Base-by-base conservation (phyloP, 2,888 invertebrate species). In the Timema podura region DNA sequence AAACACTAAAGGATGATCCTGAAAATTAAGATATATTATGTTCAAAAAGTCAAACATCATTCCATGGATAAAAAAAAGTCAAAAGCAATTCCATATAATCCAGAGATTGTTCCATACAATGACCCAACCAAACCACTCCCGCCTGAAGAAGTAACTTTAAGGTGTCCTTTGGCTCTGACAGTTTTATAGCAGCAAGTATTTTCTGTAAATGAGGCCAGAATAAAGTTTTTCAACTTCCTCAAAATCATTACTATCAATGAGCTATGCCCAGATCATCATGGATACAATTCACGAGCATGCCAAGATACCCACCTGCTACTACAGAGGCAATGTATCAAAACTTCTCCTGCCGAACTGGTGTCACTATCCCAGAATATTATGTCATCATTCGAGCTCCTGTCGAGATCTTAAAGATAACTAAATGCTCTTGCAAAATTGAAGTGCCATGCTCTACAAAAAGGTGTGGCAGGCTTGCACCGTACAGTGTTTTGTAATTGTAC, bases 221-320 rank as follows among this genome's bases (percentile, higher is more conserved):
- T 16, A 54, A 54, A 6, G 16, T 13, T 15, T 10, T 54, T 54
- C 16, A 54, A 54, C 6, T 54, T 54, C 54, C 54, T 54, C 54
- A 54, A 54, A 54, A 10, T 15, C 54, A 54, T 54, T 7, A 6
- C 16, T 54, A 15, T 54, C 54, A 54, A 10, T 10, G 54, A 7
- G 54, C 5, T 54, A 54, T 54, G 10, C 54, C 54, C 54, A 54
- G 54, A 54, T 13, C 16, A 54, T 16, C 54, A 54, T 16, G 10
- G 54, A 10, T 54, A 54, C 54, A 54, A 54, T 10, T 15, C 54
- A 54, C 54, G 54, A 54, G 54, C 54, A 7, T 54, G 54, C 54
- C 54, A 16, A 54, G 54, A 10, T n/a, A n/a, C n/a, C n/a, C n/a
- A n/a, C n/a, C n/a, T n/a, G n/a, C n/a, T n/a, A n/a, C n/a, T n/a